Evolutionary conservation across 2,888 invertebrate genomes (phyloP), one percentile per base, ranked within the genome.

Genomic region (Caenorhabditis sp.): DNA sequence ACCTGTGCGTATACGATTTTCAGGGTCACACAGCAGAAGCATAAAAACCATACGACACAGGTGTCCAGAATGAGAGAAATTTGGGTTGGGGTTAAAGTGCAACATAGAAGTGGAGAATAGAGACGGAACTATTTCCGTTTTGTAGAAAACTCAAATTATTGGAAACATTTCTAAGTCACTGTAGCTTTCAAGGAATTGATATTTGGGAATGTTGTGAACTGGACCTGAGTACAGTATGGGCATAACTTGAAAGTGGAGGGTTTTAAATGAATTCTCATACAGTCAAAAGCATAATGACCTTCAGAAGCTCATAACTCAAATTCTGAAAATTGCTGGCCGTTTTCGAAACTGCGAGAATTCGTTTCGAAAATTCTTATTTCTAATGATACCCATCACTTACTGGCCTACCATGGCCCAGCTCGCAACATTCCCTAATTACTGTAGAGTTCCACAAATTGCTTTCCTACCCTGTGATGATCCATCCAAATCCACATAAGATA

Each of bases 1-100:
- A 73, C 73, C 73, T 73, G 73, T 73, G 35, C n/a, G n/a, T 10
- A 56, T 31, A 31, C 26, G 51, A 28, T 59, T 28, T 59, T 73
- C 73, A 73, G 38, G 73, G 73, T 49, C 61, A 51, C 38, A 58
- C 28, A 58, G 56, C 7, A n/a, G 16, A 51, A 47, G 70, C 19
- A 70, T 70, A 16, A 35, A 41, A 72, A 54, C n/a, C 19, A 68
- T 24, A 16, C 14, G 26, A 24, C 14, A 38, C 68, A 68, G 68
- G 68, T 68, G 68, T 54, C 12, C 22, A 12, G 22, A 31, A 16
- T 19, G n/a, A 54, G 54, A 54, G 5, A 54, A 24, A n/a, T 24
- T 14, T 12, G 47, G 47, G n/a, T 10, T 19, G 10, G 35, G 1
- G 10, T 59, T n/a, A 41, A 61, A 44, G 63, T 24, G 14, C 19